Percentiles rank a stretch among this genome's conserved stretches.
Conservation (phyloP, 2,113 vertebrate genomes). For the Halcyon senegalensis region DNA sequence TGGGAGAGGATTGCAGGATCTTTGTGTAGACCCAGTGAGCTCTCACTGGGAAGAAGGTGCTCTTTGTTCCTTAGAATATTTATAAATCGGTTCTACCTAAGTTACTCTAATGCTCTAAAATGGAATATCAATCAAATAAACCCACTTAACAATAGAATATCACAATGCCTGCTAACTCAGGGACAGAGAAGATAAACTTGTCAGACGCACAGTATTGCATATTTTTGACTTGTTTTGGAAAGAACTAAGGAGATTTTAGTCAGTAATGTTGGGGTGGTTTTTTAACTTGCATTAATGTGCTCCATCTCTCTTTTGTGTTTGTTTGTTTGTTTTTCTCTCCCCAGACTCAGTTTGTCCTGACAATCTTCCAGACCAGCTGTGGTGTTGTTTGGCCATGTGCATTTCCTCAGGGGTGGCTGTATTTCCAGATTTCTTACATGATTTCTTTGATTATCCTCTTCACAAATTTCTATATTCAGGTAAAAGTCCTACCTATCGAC, state of each 20-base stretch:
- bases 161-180: background rate
- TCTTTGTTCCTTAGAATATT: background rate
- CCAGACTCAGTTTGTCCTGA: constrained; percentile 93
- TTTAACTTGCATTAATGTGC: background rate
- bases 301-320: background rate
- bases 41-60: background rate
- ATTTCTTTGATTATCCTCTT: constrained; percentile 91
- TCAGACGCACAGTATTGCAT: background rate
- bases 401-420: constrained; percentile 92
- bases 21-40: background rate
- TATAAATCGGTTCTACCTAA: background rate
- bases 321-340: background rate
- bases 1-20: background rate
- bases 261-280: background rate
- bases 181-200: background rate
- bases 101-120: background rate
- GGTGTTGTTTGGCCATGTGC: constrained; percentile 90
- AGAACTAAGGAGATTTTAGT: background rate
- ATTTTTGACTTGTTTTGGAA: background rate
- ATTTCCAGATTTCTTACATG: constrained; percentile 95
- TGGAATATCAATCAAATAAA: background rate
- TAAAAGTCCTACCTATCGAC: constrained; percentile 44
- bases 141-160: background rate
- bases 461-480: constrained; percentile 95
- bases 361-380: constrained; percentile 88